Evolutionary conservation across 2,888 invertebrate species (phyloP).

Genomic region (Blastobasis lacticolella): DNA sequence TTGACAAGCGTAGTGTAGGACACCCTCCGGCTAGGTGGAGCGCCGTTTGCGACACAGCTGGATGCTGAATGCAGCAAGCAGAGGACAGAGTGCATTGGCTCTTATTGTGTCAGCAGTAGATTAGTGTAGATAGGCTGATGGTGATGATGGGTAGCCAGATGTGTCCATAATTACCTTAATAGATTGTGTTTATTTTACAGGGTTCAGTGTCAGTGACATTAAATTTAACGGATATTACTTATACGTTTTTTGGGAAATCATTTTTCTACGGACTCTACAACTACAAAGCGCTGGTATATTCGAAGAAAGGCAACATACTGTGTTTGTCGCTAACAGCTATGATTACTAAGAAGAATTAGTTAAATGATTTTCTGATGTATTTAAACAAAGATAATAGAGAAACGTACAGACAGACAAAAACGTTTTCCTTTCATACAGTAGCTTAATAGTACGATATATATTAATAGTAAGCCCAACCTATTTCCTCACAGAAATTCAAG

Average conservation of each 20-base stretch:
- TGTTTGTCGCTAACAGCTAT: conserved; percentile 10
- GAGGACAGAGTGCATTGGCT: no score
- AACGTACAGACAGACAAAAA: conserved; percentile 9
- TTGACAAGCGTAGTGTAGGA: no score
- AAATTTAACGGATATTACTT: conserved; percentile 15
- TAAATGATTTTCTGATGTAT: neutral
- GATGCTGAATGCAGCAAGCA: no score
- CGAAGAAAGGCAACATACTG: conserved; percentile 22
- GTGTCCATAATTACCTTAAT: neutral
- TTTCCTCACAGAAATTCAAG: no score
- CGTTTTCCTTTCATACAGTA: conserved; percentile 24
- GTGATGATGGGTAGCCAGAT: no score
- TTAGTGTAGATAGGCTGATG: no score
- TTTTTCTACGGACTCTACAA: conserved; percentile 27
- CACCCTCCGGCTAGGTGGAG: no score
- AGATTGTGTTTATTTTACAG: conserved; percentile 13
- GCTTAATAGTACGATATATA: no score
- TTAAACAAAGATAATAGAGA: neutral
- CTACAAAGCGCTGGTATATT: conserved; percentile 9
- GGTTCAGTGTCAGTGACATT: conserved; percentile 6
- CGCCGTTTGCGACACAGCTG: no score
- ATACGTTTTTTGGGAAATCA: conserved; percentile 18
- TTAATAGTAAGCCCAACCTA: no score
- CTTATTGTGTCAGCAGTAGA: no score
- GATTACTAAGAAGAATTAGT: neutral